A percentile compares a stretch with the other conserved stretches of the same genome.
phyloP scores from a whole-genome alignment of 1,140 invertebrate genomes.

The Thaumatotibia leucotreta region DNA sequence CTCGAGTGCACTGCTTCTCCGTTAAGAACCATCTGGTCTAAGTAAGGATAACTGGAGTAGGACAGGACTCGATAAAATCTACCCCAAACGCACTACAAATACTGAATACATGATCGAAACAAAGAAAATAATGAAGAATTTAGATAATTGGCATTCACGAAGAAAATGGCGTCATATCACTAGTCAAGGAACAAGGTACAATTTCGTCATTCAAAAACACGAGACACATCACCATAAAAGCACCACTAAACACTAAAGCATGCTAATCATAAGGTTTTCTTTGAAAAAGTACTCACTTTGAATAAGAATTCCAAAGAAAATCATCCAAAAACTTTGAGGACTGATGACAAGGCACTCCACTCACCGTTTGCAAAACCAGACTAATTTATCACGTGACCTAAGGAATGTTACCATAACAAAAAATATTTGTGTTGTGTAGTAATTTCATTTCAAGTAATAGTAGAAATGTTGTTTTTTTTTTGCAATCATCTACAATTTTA shows the following conservation, averaged over 20 bases:
- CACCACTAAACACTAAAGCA: constrained; percentile 47
- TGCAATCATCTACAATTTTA: too few relatives aligned
- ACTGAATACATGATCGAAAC: constrained; percentile 27
- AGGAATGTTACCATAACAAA: constrained; percentile 36
- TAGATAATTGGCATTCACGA: constrained; percentile 74
- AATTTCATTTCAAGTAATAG: background rate
- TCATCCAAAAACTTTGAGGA: constrained; percentile 75
- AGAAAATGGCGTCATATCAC: constrained; percentile 77
- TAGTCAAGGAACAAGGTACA: constrained; percentile 73
- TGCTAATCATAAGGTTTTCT: constrained; percentile 53
- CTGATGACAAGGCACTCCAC: constrained; percentile 78
- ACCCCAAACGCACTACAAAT: background rate
- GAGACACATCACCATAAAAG: constrained; percentile 53
- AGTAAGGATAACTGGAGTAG: background rate
- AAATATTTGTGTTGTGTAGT: background rate
- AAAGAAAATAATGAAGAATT: constrained; percentile 67
- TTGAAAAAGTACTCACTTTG: constrained; percentile 72
- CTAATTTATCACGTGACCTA: constrained; percentile 70
- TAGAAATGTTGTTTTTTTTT: too few relatives aligned
- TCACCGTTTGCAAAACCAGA: constrained; percentile 76
- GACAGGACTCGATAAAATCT: background rate
- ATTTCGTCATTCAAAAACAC: constrained; percentile 67
- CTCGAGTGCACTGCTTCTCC: background rate
- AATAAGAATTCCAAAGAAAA: constrained; percentile 75
- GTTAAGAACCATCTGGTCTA: background rate